Base-by-base conservation (phyloP, 2,888 invertebrate genomes). In the Cheilosia grossa region DNA sequence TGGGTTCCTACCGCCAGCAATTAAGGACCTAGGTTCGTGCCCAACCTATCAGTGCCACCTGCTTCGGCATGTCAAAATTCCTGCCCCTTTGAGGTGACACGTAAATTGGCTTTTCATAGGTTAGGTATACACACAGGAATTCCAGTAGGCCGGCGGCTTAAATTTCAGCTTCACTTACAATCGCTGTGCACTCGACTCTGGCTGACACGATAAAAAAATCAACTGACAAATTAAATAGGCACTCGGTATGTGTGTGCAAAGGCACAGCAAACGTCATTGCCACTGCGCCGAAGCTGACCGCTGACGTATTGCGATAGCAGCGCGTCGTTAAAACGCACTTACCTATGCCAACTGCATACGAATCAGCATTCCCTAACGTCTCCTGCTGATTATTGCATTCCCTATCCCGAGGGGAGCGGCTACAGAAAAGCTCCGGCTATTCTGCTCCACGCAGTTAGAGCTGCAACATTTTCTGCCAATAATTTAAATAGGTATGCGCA, bases 11-110 rank as follows among this genome's bases (percentile, higher is more conserved):
- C 19, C 27, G 40, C 27, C 42, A 49, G 21, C 61, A 69, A 69
- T 67, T 67, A 49, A 27, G 21, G 58, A 58, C 30, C 56, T 30
- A 61, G 37, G 37, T 13, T 37, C 10, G 13, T 10, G 4, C 10
- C 44, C 19, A 1, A 44, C n/a, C 44, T 19, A 37, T 13, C 27
- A 37, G 37, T 4, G n/a, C 64, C 78, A 72, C 78, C 78, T 79
- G 78, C 70, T 72, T 42, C 44, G 56, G 58, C 56, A 72, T 79
- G 78, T 79, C 78, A 79, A 79, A 79, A 72, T 79, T 79, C 78
- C 44, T 58, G 78, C 58, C 70, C 72, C 63, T 72, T 64, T 37
- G 51, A 58, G 64, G 33, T 79, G 78, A 79, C 78, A 79, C 58
- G 40, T 72, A 72, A 79, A 79, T 72, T 79, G 78, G 64, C 58